Evolutionary conservation across 2,113 vertebrate species (phyloP).

Genomic region (Chaetops frenatus): DNA sequence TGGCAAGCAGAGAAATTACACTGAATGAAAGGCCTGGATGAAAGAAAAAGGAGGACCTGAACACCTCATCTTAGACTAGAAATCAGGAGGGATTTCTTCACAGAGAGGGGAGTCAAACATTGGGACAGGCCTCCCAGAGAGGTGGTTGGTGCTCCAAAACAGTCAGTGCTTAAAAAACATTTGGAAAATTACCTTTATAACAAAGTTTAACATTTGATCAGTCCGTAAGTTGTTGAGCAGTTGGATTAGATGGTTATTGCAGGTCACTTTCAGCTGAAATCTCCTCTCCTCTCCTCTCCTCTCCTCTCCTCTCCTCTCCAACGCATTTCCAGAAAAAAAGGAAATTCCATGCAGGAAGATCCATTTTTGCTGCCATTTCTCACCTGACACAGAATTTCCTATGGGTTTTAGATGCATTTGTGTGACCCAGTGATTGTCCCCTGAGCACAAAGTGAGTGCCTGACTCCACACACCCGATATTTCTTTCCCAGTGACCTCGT

Average conservation of each 20-base stretch:
- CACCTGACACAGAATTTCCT: neutral
- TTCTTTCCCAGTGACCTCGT: neutral
- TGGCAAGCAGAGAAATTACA: neutral
- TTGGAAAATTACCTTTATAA: neutral
- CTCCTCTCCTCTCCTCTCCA: fast-evolving
- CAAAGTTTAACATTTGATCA: neutral
- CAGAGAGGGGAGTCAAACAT: neutral
- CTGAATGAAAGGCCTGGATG: neutral
- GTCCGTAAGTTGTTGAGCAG: too few species aligned
- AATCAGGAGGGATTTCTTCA: neutral
- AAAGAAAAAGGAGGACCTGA: neutral
- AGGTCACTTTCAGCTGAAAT: neutral
- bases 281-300: neutral
- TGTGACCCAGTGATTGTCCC: neutral
- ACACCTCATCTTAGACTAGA: neutral
- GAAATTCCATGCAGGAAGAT: neutral
- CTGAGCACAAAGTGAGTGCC: neutral
- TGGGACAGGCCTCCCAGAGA: neutral
- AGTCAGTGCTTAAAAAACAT: neutral
- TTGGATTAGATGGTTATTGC: neutral
- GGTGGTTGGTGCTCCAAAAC: neutral
- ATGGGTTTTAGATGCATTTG: neutral
- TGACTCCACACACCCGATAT: neutral
- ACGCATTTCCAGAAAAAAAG: neutral
- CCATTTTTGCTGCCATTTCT: neutral